Base-by-base conservation (phyloP, 2,113 vertebrate species). In the Neolamprologus kungweensis region DNA sequence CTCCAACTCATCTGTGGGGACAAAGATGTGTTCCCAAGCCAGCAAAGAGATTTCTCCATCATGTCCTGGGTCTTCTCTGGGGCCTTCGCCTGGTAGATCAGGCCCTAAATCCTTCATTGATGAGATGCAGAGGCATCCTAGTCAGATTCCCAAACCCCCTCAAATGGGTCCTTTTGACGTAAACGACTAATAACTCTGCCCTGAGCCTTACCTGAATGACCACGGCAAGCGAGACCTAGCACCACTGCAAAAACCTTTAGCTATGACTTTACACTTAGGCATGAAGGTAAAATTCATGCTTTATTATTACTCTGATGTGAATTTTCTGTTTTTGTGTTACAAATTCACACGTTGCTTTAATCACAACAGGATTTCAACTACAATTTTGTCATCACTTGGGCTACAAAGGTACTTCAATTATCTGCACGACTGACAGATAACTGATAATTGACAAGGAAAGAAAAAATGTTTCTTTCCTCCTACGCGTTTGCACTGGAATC, bases 81-180 rank as follows among this genome's bases (percentile, higher is more conserved):
- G 13, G 13, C 68, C 1, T 45, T 42, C 5, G 0, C 12, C n/a
- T 23, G n/a, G 0, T 71, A 71, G 7, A 23, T 71, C 12, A 42
- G n/a, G 5, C 1, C n/a, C n/a, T 16, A 42, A 26, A 73, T 16
- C 21, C 21, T 45, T 73, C 13, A 73, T 26, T 2, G 8, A 23
- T 40, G 63, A 40, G 33, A 68, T 68, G 33, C 33, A 21, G 37
- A 71, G 37, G 65, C 65, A 4, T 23, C 37, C 65, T 68, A 23
- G 37, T 73, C 37, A 73, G 21, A 26, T 16, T 42, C 3, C 65
- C 35, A 16, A 71, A 26, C 13, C 13, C 37, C 37, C 65, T 14
- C 5, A 14, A 40, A 13, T 21, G 28, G 26, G 57, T 23, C 35
- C 5, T 45, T 45, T 26, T 23, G 7, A 71, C 5, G 0, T 26